phyloP scores from a whole-genome alignment of 2,888 invertebrate species.

The Dryadula phaetusa region DNA sequence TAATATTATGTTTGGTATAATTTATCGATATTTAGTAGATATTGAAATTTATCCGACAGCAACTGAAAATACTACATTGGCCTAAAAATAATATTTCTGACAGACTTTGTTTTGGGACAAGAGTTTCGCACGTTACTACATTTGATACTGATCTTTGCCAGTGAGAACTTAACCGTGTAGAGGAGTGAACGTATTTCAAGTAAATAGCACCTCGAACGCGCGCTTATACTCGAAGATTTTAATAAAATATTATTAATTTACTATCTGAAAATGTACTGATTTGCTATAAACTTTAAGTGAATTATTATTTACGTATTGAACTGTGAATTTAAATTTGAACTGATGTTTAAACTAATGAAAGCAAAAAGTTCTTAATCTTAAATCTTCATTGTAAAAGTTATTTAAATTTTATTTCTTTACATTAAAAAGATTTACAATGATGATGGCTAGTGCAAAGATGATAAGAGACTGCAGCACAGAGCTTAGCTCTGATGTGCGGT shows the following conservation, averaged over 20 bases:
- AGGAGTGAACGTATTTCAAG: constrained; percentile 58
- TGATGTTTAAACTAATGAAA: constrained; percentile 32
- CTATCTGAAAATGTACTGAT: constrained; percentile 45
- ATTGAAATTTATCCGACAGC: constrained; percentile 37
- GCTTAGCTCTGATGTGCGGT: constrained; percentile 78
- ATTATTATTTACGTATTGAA: constrained; percentile 27
- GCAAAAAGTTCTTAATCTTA: constrained; percentile 25
- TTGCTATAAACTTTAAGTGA: constrained; percentile 26
- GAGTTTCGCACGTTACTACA: constrained; percentile 44
- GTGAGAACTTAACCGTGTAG: constrained; percentile 63
- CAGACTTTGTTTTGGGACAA: constrained; percentile 44
- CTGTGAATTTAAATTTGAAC: constrained; percentile 12
- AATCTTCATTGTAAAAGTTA: background rate
- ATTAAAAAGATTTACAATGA: constrained; percentile 61
- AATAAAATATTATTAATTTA: constrained; percentile 45
- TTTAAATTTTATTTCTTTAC: background rate
- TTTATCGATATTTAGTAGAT: constrained; percentile 30
- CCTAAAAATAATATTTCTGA: constrained; percentile 39
- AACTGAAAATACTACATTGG: constrained; percentile 31
- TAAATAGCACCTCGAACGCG: constrained; percentile 49
- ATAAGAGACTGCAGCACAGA: constrained; percentile 82
- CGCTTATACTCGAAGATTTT: constrained; percentile 56
- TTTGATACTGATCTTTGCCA: constrained; percentile 46
- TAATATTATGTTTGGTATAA: constrained; percentile 13
- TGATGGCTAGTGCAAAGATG: constrained; percentile 83